Conservation (phyloP, 2,797 vertebrate genomes). For the Pagetopsis macropterus region DNA sequence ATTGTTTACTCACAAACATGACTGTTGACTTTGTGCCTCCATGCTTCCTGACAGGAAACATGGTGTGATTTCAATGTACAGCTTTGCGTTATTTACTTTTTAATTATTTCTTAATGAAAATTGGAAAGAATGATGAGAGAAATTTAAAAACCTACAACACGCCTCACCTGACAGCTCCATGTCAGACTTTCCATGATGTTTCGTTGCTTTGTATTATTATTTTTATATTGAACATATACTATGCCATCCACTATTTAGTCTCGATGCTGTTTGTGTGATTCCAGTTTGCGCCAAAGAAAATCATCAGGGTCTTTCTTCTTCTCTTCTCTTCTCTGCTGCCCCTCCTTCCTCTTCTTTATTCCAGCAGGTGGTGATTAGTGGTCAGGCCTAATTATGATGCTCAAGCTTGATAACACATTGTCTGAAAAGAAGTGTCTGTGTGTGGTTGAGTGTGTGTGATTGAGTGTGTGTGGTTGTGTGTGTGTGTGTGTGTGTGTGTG, state of each 20-base stretch:
- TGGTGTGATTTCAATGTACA: background rate
- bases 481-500: background rate
- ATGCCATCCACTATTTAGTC: background rate
- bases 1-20: constrained; percentile 3
- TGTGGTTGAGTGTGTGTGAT: background rate
- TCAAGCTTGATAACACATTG: constrained; percentile 4
- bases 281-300: constrained; percentile 3
- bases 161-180: too few species aligned
- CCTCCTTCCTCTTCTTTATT: constrained; percentile 19
- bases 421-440: constrained; percentile 16
- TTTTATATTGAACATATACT: background rate
- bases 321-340: background rate
- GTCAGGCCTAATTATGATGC: constrained; percentile 31
- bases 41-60: background rate
- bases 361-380: constrained; percentile 45
- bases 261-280: background rate
- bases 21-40: background rate
- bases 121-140: too few species aligned
- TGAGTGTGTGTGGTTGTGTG: too few species aligned
- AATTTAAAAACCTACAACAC: too few species aligned
- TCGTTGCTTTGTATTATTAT: background rate
- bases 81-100: background rate
- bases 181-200: background rate
- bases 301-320: background rate
- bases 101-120: too few species aligned